Percentiles rank a stretch among this genome's conserved stretches.
Evolutionary conservation across 2,797 vertebrate species (phyloP).

Genomic region (Thalassophryne amazonica): DNA sequence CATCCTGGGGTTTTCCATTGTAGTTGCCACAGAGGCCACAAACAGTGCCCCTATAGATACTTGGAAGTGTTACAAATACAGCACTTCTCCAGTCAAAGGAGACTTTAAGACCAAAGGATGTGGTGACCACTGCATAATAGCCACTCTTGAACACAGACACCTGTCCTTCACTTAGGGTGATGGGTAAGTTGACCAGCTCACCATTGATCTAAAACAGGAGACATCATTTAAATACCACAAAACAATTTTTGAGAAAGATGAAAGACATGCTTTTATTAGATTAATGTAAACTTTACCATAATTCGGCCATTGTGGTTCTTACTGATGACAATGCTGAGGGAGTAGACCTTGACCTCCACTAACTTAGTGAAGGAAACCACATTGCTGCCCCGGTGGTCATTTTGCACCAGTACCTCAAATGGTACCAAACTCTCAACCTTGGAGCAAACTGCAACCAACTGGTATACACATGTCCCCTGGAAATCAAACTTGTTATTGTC

Average conservation of each 20-base stretch:
- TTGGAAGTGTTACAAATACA: conserved; percentile 64
- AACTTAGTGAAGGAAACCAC: conserved; percentile 60
- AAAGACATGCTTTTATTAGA: too few species aligned
- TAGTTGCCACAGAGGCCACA: conserved; percentile 80
- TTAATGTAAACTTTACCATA: conserved; percentile 16
- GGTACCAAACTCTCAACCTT: conserved; percentile 44
- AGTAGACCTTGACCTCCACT: conserved; percentile 64
- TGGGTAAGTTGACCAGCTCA: conserved; percentile 59
- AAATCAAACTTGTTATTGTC: conserved; percentile 49
- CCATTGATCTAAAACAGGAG: conserved; percentile 23
- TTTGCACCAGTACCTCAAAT: conserved; percentile 75
- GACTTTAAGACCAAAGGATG: conserved; percentile 69
- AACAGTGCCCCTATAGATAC: conserved; percentile 48
- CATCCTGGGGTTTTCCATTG: conserved; percentile 61
- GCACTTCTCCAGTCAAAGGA: conserved; percentile 70
- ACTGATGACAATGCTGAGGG: conserved; percentile 45
- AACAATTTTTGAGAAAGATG: neutral
- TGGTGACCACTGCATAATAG: conserved; percentile 43
- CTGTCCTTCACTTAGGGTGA: conserved; percentile 46
- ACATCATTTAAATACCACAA: neutral
- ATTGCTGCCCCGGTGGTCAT: conserved; percentile 46
- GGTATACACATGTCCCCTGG: conserved; percentile 82
- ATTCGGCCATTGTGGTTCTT: conserved; percentile 41
- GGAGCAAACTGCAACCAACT: conserved; percentile 62
- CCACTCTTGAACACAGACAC: conserved; percentile 61